Percentiles rank a stretch among this genome's conserved stretches.
Evolutionary conservation across 92 coral and sea anemone genomes (phyloP).

Genomic region (Virgularia gustaviana): DNA sequence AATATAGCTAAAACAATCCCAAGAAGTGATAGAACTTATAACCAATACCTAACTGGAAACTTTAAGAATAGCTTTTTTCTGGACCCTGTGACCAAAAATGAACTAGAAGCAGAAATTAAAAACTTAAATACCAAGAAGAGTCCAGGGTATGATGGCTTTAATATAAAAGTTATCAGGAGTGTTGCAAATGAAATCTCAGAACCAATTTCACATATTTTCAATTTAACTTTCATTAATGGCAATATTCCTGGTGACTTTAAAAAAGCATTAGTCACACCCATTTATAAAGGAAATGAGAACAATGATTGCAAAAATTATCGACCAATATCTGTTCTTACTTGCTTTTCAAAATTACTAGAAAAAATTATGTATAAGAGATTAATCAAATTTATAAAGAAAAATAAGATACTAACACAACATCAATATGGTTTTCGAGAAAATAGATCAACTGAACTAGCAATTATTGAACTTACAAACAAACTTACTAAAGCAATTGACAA

Average conservation of each 20-base stretch:
- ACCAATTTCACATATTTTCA: constrained; percentile 16
- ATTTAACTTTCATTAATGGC: constrained; percentile 6
- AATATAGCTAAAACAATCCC: constrained; percentile 11
- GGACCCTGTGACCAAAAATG: background rate
- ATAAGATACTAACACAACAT: background rate
- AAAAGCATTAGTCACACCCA: constrained; percentile 20
- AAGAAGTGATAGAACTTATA: background rate
- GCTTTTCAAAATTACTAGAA: constrained; percentile 33
- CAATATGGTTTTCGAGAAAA: constrained; percentile 22
- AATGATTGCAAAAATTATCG: constrained; percentile 2
- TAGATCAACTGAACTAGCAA: constrained; percentile 8
- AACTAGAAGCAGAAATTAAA: background rate
- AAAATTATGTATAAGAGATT: constrained; percentile 3
- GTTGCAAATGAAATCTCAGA: background rate
- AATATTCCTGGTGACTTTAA: constrained; percentile 5
- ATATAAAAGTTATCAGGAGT: background rate
- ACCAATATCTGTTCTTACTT: constrained; percentile 24
- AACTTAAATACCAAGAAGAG: background rate
- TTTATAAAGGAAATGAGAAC: constrained; percentile 13
- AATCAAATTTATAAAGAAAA: constrained; percentile 15
- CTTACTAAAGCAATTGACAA: constrained; percentile 5
- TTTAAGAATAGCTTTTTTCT: background rate
- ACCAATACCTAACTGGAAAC: background rate
- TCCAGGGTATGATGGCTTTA: constrained; percentile 16
- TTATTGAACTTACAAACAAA: background rate